These are phyloP conservation scores for Myrmophylax atrothorax DNA, from an alignment of 2,113 vertebrate genomes.

Conservation along the genomic window DNA sequence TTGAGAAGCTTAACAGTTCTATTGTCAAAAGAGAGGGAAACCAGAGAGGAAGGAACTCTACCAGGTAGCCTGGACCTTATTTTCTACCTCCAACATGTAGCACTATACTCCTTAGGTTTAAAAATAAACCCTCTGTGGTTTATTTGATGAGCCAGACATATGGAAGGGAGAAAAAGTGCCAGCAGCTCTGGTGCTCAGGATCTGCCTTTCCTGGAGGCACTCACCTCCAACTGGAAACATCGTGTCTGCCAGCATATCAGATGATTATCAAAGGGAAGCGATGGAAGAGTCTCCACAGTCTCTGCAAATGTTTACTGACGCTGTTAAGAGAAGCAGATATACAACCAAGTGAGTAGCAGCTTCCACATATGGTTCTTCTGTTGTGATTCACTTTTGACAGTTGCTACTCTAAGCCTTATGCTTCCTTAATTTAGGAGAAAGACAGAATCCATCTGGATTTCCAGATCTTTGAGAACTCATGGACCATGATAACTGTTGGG, in stretches of 20 bases:
- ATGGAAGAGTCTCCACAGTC: background rate
- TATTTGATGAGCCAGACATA: background rate
- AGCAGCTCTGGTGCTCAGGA: background rate
- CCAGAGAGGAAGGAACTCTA: background rate
- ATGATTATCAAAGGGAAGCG: background rate
- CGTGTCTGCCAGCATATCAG: background rate
- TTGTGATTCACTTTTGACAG: background rate
- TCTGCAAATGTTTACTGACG: background rate
- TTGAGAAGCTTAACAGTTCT: background rate
- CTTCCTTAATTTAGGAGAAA: background rate
- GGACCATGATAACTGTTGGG: background rate
- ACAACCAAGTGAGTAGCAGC: background rate
- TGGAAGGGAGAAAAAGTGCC: background rate
- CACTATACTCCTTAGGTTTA: background rate
- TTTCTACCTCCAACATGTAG: background rate
- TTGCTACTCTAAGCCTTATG: background rate
- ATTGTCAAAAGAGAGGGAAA: background rate
- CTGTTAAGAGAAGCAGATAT: background rate
- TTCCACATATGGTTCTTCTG: background rate
- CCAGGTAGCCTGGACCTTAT: background rate
- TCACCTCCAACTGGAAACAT: background rate
- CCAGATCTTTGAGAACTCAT: background rate
- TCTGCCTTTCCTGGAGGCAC: background rate
- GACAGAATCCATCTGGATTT: background rate
- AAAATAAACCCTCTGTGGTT: background rate